Conservation (phyloP, 2,888 invertebrate genomes). For the Frankliniella fusca region DNA sequence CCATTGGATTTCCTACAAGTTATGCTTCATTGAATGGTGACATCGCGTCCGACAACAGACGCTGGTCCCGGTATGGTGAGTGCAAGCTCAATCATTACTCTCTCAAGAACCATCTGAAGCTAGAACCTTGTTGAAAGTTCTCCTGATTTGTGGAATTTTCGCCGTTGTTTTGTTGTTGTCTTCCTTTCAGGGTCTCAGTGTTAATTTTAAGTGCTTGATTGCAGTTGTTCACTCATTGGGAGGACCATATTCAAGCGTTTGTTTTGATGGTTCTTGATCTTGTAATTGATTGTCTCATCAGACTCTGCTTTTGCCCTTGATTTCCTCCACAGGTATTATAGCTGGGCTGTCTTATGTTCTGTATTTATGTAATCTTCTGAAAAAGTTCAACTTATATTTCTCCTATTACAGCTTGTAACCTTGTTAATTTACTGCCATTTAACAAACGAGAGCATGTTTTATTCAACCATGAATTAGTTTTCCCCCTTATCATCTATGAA, state of each 20-base stretch:
- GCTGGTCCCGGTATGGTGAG: constrained; percentile 16
- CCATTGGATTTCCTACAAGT: background rate
- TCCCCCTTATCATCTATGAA: too few species aligned
- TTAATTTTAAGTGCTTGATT: background rate
- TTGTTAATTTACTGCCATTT: too few species aligned
- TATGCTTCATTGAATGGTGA: background rate
- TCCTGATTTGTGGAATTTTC: background rate
- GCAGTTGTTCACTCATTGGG: background rate
- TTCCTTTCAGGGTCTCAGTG: background rate
- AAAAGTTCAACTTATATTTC: background rate
- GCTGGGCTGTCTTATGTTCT: background rate
- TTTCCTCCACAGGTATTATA: background rate
- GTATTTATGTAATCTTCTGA: background rate
- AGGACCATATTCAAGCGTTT: background rate
- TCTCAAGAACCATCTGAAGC: background rate
- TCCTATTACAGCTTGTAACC: too few species aligned
- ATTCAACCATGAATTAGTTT: too few species aligned
- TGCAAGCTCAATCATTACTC: background rate
- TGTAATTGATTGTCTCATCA: background rate
- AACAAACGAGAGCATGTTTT: too few species aligned
- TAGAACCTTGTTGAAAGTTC: background rate
- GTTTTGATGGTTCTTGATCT: background rate
- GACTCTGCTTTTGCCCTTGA: background rate
- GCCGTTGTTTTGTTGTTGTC: background rate
- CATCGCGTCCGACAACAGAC: background rate